These are phyloP conservation scores for Protonibea diacanthus DNA, from an alignment of 2,797 vertebrate species.

Conservation along the genomic window DNA sequence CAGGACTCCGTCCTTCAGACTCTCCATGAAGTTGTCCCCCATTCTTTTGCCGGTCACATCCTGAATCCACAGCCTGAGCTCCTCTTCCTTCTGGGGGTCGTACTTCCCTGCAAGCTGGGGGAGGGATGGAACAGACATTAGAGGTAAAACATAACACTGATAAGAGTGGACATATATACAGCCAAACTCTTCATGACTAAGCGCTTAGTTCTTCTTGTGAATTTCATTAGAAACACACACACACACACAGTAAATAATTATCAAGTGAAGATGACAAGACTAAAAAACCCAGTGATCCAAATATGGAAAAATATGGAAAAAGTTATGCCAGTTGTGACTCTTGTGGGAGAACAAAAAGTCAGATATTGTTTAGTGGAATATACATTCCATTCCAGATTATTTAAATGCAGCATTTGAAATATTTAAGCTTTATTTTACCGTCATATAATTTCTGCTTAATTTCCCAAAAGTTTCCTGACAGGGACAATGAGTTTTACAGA, in stretches of 20 bases:
- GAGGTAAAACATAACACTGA: constrained; percentile 4
- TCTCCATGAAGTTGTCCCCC: constrained; percentile 93
- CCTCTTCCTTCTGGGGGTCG: constrained; percentile 90
- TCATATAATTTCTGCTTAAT: neutral
- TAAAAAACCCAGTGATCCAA: too few relatives aligned
- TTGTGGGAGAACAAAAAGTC: neutral
- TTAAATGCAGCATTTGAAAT: neutral
- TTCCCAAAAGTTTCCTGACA: neutral
- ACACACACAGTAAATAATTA: neutral
- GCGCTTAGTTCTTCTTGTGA: neutral
- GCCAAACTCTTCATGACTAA: too few relatives aligned
- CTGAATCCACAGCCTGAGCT: constrained; percentile 92
- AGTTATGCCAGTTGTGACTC: too few relatives aligned
- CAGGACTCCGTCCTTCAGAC: constrained; percentile 92
- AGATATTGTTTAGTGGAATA: neutral
- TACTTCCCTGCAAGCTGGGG: constrained; percentile 94
- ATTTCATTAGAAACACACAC: neutral
- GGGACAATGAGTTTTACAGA: neutral
- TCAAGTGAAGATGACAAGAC: neutral
- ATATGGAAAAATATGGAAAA: neutral
- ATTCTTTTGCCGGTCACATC: constrained; percentile 88
- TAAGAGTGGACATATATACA: too few relatives aligned
- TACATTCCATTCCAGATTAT: neutral
- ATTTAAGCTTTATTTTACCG: neutral
- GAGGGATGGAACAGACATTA: constrained; percentile 25